A percentile compares a stretch with the other conserved stretches of the same genome.
phyloP scores from a whole-genome alignment of 1,140 invertebrate species.

The Achroia grisella region DNA sequence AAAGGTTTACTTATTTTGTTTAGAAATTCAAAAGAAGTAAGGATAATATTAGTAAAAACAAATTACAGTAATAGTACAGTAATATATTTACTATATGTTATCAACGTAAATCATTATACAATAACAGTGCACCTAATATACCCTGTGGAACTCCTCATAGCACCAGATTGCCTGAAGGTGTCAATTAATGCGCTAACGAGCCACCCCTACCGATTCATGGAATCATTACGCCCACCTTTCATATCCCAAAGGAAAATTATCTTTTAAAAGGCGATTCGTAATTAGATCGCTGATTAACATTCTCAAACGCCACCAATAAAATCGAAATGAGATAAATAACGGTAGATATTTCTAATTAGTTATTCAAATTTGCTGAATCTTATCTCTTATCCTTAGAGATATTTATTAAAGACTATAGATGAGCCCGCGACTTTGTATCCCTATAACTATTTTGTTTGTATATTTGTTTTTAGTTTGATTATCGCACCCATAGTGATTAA shows the following conservation, averaged over 20 bases:
- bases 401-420: too few species aligned
- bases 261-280: slow-evolving; percentile 2
- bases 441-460: too few species aligned
- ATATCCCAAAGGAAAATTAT: slow-evolving; percentile 3
- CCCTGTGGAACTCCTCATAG: background rate
- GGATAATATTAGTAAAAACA: too few species aligned
- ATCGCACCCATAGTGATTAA: too few species aligned
- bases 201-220: slow-evolving; percentile 1
- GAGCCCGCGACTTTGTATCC: too few species aligned
- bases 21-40: too few species aligned
- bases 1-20: too few species aligned
- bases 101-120: background rate
- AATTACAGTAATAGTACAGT: too few species aligned
- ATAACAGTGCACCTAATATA: background rate
- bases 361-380: too few species aligned
- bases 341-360: background rate
- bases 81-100: too few species aligned
- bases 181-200: slow-evolving; percentile 11
- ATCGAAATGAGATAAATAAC: background rate
- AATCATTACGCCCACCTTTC: slow-evolving; percentile 2
- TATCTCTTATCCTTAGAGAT: too few species aligned
- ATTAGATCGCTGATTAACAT: slow-evolving; percentile 3
- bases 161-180: background rate
- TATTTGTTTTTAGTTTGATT: too few species aligned
- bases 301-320: background rate